Evolutionary conservation across 2,113 vertebrate genomes (phyloP).

Genomic region (Copsychus sechellarum): DNA sequence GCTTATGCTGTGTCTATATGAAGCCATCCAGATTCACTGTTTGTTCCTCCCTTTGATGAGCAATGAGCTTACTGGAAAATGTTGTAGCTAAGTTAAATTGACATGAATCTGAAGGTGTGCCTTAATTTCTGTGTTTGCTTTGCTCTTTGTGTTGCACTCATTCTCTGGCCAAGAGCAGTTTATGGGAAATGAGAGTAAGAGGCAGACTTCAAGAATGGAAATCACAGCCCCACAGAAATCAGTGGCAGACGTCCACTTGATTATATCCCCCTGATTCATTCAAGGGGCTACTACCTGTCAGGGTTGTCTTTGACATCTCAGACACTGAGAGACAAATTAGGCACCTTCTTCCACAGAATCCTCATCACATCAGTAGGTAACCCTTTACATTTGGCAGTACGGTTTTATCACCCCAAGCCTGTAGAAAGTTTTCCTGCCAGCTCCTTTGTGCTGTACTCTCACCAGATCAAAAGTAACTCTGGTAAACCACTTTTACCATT

Average conservation of each 20-base stretch:
- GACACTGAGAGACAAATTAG: background rate
- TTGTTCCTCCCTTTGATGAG: conserved; percentile 2
- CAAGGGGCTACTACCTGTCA: background rate
- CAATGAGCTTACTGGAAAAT: background rate
- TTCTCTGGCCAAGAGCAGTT: background rate
- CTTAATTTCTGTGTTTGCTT: background rate
- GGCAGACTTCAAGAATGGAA: background rate
- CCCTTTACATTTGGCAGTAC: background rate
- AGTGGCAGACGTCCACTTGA: background rate
- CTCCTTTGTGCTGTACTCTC: background rate
- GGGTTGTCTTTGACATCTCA: background rate
- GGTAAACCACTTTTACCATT: background rate
- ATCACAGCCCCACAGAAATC: background rate
- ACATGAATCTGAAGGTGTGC: background rate
- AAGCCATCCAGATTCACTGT: background rate
- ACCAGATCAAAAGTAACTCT: background rate
- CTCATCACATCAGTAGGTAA: background rate
- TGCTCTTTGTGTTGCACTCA: background rate
- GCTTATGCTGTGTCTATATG: background rate
- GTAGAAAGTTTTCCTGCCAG: background rate
- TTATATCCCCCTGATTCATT: background rate
- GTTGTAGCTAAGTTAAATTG: background rate
- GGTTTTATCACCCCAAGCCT: background rate
- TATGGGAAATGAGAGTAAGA: background rate
- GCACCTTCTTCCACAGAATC: background rate